These are phyloP conservation scores for Stictonetta naevosa DNA, from an alignment of 2,113 vertebrate species.

Conservation along the genomic window DNA sequence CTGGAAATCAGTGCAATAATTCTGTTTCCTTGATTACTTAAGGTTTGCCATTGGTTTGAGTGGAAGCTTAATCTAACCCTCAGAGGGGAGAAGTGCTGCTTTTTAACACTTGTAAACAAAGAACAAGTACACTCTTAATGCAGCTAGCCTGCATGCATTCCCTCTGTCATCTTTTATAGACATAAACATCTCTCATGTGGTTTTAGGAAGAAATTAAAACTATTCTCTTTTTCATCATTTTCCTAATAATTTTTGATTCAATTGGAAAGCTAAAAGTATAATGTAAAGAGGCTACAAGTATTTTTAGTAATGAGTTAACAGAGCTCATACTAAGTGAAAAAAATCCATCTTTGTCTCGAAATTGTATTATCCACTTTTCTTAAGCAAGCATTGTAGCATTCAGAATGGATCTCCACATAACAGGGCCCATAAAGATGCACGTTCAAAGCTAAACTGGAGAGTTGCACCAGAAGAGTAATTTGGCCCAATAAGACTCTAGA, in stretches of 20 bases:
- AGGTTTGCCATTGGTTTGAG: constrained; percentile 36
- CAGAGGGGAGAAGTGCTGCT: constrained; percentile 13
- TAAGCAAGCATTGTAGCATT: not conserved
- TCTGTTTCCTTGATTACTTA: constrained; percentile 65
- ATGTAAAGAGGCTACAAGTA: not conserved
- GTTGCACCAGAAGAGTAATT: constrained; percentile 40
- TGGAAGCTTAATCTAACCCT: constrained; percentile 33
- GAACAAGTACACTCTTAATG: constrained; percentile 22
- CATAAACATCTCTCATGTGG: not conserved
- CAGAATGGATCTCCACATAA: not conserved
- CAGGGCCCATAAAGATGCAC: not conserved
- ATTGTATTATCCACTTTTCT: not conserved
- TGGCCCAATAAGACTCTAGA: constrained; percentile 64
- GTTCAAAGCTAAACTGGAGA: not conserved
- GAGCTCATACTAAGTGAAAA: not conserved
- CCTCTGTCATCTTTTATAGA: not conserved
- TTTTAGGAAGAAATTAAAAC: not conserved
- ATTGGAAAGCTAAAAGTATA: not conserved
- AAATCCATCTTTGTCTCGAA: not conserved
- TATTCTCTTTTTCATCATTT: not conserved
- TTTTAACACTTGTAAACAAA: constrained; percentile 46
- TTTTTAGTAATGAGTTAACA: not conserved
- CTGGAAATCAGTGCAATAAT: constrained; percentile 62
- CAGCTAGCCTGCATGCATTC: not conserved
- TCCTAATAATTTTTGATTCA: not conserved